Evolutionary conservation across 2,113 vertebrate genomes (phyloP).

Genomic region (Microtus pennsylvanicus): DNA sequence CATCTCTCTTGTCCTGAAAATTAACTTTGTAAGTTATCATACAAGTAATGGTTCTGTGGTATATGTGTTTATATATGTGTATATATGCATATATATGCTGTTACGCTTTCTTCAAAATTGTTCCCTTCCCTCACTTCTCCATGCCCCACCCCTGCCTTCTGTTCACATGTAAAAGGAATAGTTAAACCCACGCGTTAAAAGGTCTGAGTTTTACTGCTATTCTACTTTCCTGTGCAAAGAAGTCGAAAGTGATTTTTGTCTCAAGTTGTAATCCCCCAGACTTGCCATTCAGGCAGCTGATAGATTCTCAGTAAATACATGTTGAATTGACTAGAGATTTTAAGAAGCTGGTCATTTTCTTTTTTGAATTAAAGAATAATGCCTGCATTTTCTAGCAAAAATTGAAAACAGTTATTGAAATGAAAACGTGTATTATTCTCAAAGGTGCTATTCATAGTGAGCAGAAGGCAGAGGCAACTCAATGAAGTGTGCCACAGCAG

Average conservation of each 20-base stretch:
- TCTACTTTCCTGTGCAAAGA: constrained; percentile 27
- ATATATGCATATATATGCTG: not conserved
- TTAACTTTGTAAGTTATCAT: not conserved
- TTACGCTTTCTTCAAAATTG: not conserved
- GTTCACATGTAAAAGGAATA: not conserved
- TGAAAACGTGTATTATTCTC: not conserved
- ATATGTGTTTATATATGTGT: not conserved
- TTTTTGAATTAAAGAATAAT: constrained; percentile 30
- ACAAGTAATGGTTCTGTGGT: not conserved
- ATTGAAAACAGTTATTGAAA: not conserved
- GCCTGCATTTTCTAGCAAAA: not conserved
- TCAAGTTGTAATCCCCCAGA: not conserved
- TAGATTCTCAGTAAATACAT: constrained; percentile 25
- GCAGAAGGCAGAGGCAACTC: not conserved
- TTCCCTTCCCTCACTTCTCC: no score
- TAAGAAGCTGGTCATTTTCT: constrained; percentile 15
- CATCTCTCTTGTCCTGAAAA: not conserved
- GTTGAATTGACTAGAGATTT: constrained; percentile 34
- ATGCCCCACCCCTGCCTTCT: not conserved
- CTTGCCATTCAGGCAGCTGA: not conserved
- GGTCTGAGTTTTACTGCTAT: constrained; percentile 32
- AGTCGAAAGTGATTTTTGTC: not conserved
- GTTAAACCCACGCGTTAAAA: not conserved
- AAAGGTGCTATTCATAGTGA: not conserved
- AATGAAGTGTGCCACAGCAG: not conserved